phyloP scores from a whole-genome alignment of 1,140 invertebrate species.

The Drosophila elegans region DNA sequence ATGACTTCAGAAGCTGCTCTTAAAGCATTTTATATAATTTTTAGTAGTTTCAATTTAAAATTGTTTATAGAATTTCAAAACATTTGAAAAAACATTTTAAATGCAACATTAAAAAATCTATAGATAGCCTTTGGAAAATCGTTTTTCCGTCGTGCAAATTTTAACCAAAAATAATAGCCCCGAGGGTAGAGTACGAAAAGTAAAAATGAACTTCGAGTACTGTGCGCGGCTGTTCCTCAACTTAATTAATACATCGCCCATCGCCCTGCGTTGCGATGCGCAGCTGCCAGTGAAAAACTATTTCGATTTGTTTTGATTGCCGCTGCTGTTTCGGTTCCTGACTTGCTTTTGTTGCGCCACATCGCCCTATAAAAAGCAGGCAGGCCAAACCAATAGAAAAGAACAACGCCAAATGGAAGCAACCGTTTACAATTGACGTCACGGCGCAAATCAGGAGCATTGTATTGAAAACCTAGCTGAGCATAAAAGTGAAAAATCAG shows the following conservation, averaged over 20 bases:
- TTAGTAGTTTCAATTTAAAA: no score
- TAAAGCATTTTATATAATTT: not conserved
- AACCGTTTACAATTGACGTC: slow-evolving; percentile 42
- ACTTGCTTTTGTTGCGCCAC: slow-evolving; percentile 51
- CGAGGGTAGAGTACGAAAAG: not conserved
- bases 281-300: slow-evolving; percentile 71
- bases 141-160: not conserved
- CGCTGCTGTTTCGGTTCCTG: slow-evolving; percentile 17
- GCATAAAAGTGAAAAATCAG: slow-evolving; percentile 30
- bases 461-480: slow-evolving; percentile 22
- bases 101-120: no score
- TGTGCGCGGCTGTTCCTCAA: slow-evolving; percentile 21
- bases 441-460: slow-evolving; percentile 26
- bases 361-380: slow-evolving; percentile 55
- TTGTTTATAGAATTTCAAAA: no score
- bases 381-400: slow-evolving; percentile 34
- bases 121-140: no score
- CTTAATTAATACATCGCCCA: slow-evolving; percentile 70
- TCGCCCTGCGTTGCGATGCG: slow-evolving; percentile 50
- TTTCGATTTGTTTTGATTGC: slow-evolving; percentile 69
- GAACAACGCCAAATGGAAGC: slow-evolving; percentile 37
- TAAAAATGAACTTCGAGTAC: slow-evolving; percentile 27
- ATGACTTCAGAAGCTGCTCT: not conserved
- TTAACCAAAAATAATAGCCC: not conserved
- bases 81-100: no score